Percentiles rank a stretch among this genome's conserved stretches.
Evolutionary conservation across 1,140 invertebrate species (phyloP).

Genomic region (Calliopsis andreniformis): DNA sequence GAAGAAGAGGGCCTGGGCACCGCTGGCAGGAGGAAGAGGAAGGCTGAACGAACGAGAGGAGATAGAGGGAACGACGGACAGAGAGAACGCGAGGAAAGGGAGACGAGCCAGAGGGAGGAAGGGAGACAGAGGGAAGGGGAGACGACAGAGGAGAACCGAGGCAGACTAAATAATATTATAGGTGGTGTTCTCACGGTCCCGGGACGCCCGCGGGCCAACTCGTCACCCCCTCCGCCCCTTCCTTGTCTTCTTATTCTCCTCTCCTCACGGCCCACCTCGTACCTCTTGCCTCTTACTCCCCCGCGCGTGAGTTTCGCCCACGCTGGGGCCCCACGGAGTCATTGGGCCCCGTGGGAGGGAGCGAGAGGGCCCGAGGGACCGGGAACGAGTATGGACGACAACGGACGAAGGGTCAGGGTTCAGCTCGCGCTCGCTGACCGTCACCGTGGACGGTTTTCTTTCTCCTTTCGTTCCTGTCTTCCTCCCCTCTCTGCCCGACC

Average conservation of each 20-base stretch:
- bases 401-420: conserved; percentile 76
- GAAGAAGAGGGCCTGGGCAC: conserved; percentile 5
- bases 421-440: conserved; percentile 81
- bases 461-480: conserved; percentile 62
- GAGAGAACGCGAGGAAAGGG: conserved; percentile 38
- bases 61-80: conserved; percentile 24
- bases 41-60: background rate
- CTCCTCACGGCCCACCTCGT: conserved; percentile 73
- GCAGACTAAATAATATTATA: conserved; percentile 83
- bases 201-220: conserved; percentile 81
- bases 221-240: conserved; percentile 68
- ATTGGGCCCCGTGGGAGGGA: conserved; percentile 47
- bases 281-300: conserved; percentile 56
- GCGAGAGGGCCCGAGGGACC: conserved; percentile 47
- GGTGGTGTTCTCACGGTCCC: conserved; percentile 82
- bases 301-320: conserved; percentile 73
- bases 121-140: conserved; percentile 32
- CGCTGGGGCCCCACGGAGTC: conserved; percentile 69
- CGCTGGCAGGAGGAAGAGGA: conserved; percentile 8
- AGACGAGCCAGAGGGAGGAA: conserved; percentile 18
- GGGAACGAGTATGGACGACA: conserved; percentile 58
- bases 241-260: conserved; percentile 63
- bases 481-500: conserved; percentile 27
- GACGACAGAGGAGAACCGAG: conserved; percentile 65
- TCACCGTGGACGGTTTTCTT: conserved; percentile 79